A percentile compares a stretch with the other conserved stretches of the same genome.
These are phyloP conservation scores for Rissa tridactyla DNA, from an alignment of 2,113 vertebrate genomes.

Conservation along the genomic window DNA sequence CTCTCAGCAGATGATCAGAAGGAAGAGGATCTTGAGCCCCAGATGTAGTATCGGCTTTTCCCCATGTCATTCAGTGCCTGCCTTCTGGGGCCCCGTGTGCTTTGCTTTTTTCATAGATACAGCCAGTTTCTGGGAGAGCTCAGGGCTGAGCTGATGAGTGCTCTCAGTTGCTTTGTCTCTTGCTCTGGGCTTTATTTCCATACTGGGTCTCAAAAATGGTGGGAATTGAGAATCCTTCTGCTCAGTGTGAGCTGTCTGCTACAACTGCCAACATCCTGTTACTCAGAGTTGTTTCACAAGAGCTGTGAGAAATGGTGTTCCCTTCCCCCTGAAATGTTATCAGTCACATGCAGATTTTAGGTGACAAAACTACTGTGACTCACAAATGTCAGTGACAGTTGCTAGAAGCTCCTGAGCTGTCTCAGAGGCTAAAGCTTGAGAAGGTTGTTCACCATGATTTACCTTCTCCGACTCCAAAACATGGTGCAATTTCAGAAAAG, in stretches of 20 bases:
- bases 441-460: not conserved
- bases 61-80: not conserved
- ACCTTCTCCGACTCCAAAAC: not conserved
- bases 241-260: not conserved
- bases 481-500: not conserved
- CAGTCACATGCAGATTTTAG: not conserved
- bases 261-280: not conserved
- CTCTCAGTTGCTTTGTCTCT: not conserved
- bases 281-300: not conserved
- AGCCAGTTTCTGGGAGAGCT: not conserved
- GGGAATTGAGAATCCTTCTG: not conserved
- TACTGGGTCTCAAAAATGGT: not conserved
- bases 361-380: not conserved
- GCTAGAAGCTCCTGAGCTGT: not conserved
- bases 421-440: not conserved
- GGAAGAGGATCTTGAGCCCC: not conserved
- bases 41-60: not conserved
- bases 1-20: not conserved
- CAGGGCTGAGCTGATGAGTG: not conserved
- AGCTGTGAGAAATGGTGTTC: not conserved
- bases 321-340: not conserved
- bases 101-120: not conserved
- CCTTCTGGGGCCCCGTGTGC: not conserved
- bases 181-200: not conserved
- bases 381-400: not conserved